Evolutionary conservation across 2,797 vertebrate genomes (phyloP).

Genomic region (Streptopelia turtur): DNA sequence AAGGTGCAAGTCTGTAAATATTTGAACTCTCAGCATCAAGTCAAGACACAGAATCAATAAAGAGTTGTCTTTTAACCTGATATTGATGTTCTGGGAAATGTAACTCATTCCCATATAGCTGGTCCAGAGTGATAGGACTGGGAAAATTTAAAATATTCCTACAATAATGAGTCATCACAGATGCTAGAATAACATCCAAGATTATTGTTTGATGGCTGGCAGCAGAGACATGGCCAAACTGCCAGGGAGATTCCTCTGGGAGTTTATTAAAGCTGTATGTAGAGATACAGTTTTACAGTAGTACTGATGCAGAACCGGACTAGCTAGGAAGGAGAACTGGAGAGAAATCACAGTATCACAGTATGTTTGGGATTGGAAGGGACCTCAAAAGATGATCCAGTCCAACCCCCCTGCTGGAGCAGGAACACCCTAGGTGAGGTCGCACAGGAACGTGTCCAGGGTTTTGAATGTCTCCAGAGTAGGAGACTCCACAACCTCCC

Average conservation of each 20-base stretch:
- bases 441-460: too few relatives aligned
- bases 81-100: neutral
- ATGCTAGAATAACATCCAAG: neutral
- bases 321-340: neutral
- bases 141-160: neutral
- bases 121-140: neutral
- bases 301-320: neutral
- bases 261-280: neutral
- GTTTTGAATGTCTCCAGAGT: too few relatives aligned
- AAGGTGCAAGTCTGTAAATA: conserved; percentile 17
- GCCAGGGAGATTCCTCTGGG: neutral
- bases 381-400: too few relatives aligned
- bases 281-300: neutral
- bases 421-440: too few relatives aligned
- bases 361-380: too few relatives aligned
- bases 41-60: neutral
- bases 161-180: neutral
- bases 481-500: too few relatives aligned
- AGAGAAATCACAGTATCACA: neutral
- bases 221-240: neutral
- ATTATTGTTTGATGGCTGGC: neutral
- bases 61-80: neutral
- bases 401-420: too few relatives aligned
- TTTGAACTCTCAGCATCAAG: neutral
- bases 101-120: neutral